Conservation (phyloP, 2,888 invertebrate genomes). For the Phaedon cochleariae region DNA sequence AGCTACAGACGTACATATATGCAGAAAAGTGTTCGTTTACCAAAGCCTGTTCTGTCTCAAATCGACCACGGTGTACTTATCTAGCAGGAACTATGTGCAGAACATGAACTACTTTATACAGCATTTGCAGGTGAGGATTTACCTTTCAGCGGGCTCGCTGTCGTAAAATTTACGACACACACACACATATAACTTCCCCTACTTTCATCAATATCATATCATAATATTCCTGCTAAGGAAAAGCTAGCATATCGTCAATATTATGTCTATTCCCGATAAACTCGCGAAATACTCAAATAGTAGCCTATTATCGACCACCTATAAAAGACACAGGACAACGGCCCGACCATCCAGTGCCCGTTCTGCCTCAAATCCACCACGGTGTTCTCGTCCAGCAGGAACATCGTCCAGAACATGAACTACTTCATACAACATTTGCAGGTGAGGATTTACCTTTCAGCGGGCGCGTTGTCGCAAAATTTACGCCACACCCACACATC, state of each 20-base stretch:
- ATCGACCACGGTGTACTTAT: conserved; percentile 54
- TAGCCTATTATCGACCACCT: conserved; percentile 90
- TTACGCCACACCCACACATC: too few relatives aligned
- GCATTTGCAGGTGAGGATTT: conserved; percentile 67
- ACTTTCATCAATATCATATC: too few relatives aligned
- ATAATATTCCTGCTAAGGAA: too few relatives aligned
- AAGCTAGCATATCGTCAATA: too few relatives aligned
- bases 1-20: too few relatives aligned
- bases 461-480: too few relatives aligned
- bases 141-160: too few relatives aligned
- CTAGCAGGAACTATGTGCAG: conserved; percentile 67
- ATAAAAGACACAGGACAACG: conserved; percentile 73
- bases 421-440: conserved; percentile 76
- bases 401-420: conserved; percentile 70
- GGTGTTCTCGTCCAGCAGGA: conserved; percentile 61
- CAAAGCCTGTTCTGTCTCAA: conserved; percentile 89
- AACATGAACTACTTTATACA: conserved; percentile 74
- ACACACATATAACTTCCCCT: too few relatives aligned
- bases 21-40: too few relatives aligned
- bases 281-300: too few relatives aligned
- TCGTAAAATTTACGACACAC: too few relatives aligned
- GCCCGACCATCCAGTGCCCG: conserved; percentile 80
- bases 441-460: conserved; percentile 19
- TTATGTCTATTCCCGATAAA: too few relatives aligned
- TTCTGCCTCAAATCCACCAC: conserved; percentile 75